Conservation (phyloP, 2,113 vertebrate species). For the Macrotus californicus region DNA sequence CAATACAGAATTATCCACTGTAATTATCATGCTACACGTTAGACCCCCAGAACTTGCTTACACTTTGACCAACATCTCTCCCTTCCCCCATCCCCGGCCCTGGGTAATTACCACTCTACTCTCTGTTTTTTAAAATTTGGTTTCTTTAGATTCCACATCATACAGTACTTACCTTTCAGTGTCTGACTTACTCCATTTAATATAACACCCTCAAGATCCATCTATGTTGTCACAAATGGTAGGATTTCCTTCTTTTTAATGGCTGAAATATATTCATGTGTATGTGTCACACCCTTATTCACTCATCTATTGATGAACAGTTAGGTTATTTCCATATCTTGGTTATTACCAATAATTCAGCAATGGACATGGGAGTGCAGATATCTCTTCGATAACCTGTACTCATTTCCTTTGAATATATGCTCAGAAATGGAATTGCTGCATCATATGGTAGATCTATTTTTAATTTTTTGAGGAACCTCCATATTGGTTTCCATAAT, state of each 20-base stretch:
- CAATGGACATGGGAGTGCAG: not conserved
- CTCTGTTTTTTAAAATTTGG: not conserved
- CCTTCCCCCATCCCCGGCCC: not conserved
- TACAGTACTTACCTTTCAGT: not conserved
- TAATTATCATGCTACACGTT: not conserved
- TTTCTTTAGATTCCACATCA: not conserved
- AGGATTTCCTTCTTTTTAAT: not conserved
- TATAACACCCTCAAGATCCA: not conserved
- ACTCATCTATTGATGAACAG: not conserved
- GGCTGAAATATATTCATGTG: not conserved
- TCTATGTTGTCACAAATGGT: not conserved
- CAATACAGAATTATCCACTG: not conserved
- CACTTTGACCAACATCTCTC: not conserved
- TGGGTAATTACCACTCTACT: not conserved
- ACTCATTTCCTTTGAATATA: not conserved
- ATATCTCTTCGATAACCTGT: not conserved
- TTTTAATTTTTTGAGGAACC: not conserved
- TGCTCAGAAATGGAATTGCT: not conserved
- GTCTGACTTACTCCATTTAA: not conserved
- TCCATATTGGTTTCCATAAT: not conserved
- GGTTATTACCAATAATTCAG: not conserved
- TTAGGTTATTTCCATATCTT: not conserved
- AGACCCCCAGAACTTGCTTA: not conserved
- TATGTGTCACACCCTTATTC: not conserved
- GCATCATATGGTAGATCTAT: not conserved